phyloP scores from a whole-genome alignment of 92 coral and sea anemone species.

The Isaurus tuberculatus region DNA sequence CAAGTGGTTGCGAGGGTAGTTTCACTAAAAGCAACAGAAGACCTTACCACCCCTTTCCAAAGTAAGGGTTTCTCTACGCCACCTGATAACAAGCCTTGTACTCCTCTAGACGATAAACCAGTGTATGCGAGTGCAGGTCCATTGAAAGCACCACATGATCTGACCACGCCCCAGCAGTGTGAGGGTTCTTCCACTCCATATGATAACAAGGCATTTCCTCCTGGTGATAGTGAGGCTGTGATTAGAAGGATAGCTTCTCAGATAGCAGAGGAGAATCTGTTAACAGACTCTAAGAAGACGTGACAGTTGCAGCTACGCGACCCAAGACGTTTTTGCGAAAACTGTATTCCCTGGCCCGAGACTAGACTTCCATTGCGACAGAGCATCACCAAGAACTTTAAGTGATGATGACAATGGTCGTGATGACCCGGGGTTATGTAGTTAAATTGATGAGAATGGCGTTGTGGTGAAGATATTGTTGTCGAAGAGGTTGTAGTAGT shows the following conservation, averaged over 20 bases:
- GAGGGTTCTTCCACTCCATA: background rate
- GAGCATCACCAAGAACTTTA: background rate
- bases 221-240: background rate
- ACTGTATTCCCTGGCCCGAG: conserved; percentile 76
- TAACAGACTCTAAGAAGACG: conserved; percentile 41
- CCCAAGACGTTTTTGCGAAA: conserved; percentile 74
- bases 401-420: background rate
- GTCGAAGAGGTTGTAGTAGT: background rate
- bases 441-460: no score
- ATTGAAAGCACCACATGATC: background rate
- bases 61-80: background rate
- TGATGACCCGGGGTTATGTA: no score
- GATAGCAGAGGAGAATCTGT: conserved; percentile 2
- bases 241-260: conserved; percentile 15
- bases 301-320: conserved; percentile 91
- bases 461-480: background rate
- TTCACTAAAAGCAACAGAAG: background rate
- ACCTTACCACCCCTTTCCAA: background rate
- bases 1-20: background rate
- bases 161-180: background rate
- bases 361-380: conserved; percentile 49
- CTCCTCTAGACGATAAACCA: background rate
- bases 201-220: background rate
- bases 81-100: background rate
- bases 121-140: background rate